These are phyloP conservation scores for Cerceris ruficornis DNA, from an alignment of 2,888 invertebrate genomes.

Conservation along the genomic window DNA sequence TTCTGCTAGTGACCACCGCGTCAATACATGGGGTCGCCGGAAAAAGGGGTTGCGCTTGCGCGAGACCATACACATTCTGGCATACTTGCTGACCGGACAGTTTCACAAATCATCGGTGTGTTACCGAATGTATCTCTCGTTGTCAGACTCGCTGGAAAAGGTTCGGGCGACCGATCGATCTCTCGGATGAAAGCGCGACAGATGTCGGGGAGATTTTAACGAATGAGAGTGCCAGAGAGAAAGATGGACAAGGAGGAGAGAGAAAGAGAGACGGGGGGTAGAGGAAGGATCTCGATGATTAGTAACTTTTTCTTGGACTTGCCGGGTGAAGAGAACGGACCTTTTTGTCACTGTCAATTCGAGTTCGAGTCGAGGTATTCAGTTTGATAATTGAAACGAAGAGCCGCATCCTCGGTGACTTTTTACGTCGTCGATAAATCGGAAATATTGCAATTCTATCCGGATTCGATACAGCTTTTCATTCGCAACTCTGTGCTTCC, in stretches of 20 bases:
- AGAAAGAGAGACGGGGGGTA: constrained; percentile 6
- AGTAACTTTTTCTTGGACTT: constrained; percentile 5
- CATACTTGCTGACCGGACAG: constrained; percentile 70
- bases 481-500: background rate
- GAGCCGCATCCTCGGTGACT: background rate
- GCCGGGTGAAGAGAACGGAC: background rate
- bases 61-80: constrained; percentile 68
- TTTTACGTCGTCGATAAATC: background rate
- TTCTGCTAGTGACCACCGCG: constrained; percentile 79
- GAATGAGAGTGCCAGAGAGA: constrained; percentile 17
- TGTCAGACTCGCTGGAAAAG: constrained; percentile 45
- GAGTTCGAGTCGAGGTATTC: background rate
- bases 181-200: constrained; percentile 50
- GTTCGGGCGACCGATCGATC: constrained; percentile 52
- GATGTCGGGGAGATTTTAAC: constrained; percentile 49
- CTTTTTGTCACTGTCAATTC: background rate
- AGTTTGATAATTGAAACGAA: background rate
- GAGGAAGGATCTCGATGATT: constrained; percentile 6
- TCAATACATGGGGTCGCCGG: constrained; percentile 78
- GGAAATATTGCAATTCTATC: background rate
- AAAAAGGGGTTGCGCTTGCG: constrained; percentile 79
- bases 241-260: background rate
- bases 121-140: constrained; percentile 67
- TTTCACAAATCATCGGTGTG: constrained; percentile 73
- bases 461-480: background rate